Percentiles rank a stretch among this genome's conserved stretches.
These are phyloP conservation scores for Falco naumanni DNA, from an alignment of 2,797 vertebrate species.

Conservation along the genomic window DNA sequence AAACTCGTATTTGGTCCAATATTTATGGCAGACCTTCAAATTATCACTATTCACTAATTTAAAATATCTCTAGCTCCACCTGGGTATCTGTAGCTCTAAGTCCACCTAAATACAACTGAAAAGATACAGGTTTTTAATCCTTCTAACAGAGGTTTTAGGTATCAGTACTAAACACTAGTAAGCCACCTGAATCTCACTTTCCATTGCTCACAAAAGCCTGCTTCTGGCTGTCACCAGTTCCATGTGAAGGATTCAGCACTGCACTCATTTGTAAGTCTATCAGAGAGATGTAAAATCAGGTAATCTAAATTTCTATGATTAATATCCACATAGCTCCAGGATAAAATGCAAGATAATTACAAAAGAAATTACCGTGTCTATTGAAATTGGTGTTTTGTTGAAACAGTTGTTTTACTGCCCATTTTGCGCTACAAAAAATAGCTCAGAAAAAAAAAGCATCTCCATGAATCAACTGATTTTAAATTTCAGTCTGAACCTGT, in stretches of 20 bases:
- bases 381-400: not conserved
- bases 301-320: not conserved
- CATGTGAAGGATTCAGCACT: not conserved
- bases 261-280: not conserved
- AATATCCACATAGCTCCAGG: not conserved
- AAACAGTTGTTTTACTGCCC: not conserved
- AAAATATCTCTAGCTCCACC: not conserved
- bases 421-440: not conserved
- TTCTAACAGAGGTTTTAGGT: not conserved
- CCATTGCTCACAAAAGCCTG: not conserved
- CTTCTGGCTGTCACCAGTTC: not conserved
- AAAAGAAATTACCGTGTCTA: not conserved
- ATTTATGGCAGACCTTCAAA: not conserved
- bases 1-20: not conserved
- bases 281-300: not conserved
- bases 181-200: not conserved
- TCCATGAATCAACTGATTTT: not conserved
- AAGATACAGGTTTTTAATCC: not conserved
- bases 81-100: not conserved
- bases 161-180: not conserved
- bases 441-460: not conserved
- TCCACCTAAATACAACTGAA: not conserved
- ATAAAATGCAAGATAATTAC: not conserved
- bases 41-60: not conserved
- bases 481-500: not conserved